A percentile compares a stretch with the other conserved stretches of the same genome.
These are phyloP conservation scores for Goniozus legneri DNA, from an alignment of 1,140 invertebrate genomes.

Conservation along the genomic window DNA sequence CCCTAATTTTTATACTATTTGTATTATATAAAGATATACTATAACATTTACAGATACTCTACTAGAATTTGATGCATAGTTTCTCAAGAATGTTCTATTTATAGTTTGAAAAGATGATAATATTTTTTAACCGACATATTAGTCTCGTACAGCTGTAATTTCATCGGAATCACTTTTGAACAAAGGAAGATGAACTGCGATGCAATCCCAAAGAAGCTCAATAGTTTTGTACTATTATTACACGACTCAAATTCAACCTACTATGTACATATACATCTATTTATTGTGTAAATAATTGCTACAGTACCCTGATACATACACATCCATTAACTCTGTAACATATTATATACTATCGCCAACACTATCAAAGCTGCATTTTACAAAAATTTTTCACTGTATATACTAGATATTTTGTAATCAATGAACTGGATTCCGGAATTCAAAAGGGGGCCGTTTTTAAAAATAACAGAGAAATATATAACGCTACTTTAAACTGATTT, in stretches of 20 bases:
- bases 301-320: not conserved
- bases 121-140: too few relatives aligned
- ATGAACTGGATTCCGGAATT: conserved; percentile 40
- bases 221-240: conserved; percentile 19
- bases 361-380: conserved; percentile 14
- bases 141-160: too few relatives aligned
- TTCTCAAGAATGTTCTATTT: too few relatives aligned
- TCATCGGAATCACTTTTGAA: too few relatives aligned
- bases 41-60: too few relatives aligned
- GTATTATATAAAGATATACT: too few relatives aligned
- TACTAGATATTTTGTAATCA: conserved; percentile 34
- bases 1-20: too few relatives aligned
- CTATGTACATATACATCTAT: not conserved
- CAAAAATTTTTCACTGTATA: conserved; percentile 33
- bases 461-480: too few relatives aligned
- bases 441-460: too few relatives aligned
- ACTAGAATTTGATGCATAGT: too few relatives aligned
- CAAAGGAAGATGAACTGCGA: not conserved
- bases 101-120: too few relatives aligned
- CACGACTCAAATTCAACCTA: not conserved
- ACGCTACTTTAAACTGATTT: too few relatives aligned
- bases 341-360: conserved; percentile 17
- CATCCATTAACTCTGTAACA: conserved; percentile 27
- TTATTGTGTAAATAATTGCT: conserved; percentile 1
- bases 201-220: conserved; percentile 2